phyloP scores from a whole-genome alignment of 2,888 invertebrate genomes.

The Brachylomia viminalis region DNA sequence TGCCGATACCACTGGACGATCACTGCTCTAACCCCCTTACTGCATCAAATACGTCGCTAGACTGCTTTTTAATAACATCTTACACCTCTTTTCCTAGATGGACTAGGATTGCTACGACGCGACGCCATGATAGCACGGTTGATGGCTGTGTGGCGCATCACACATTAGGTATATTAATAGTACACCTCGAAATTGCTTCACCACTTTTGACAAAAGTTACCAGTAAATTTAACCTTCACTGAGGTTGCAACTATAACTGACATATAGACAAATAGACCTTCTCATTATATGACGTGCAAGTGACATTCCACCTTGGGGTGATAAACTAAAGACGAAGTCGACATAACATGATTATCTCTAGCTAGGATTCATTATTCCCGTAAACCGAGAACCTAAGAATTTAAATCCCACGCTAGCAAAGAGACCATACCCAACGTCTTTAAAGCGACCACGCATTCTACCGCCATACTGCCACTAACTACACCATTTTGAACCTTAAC shows the following conservation, averaged over 20 bases:
- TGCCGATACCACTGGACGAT: too few species aligned
- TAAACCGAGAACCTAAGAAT: background rate
- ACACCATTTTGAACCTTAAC: conserved; percentile 64
- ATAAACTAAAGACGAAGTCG: background rate
- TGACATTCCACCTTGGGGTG: background rate
- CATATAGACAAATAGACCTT: background rate
- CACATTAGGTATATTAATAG: too few species aligned
- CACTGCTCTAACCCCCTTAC: too few species aligned
- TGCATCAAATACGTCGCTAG: background rate
- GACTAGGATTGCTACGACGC: background rate
- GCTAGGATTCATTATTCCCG: background rate
- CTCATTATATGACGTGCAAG: background rate
- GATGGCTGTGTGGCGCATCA: background rate
- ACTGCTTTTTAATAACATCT: background rate
- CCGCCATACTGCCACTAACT: background rate
- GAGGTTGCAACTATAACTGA: background rate
- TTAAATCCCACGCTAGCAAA: conserved; percentile 11
- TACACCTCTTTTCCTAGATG: background rate
- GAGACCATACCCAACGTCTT: conserved; percentile 55
- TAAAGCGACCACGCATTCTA: conserved; percentile 38
- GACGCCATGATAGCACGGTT: background rate
- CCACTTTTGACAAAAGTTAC: background rate
- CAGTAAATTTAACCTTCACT: background rate
- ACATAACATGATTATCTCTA: background rate
- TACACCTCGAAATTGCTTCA: background rate